Conservation (phyloP, 2,113 vertebrate genomes). For the Arenaria interpres region DNA sequence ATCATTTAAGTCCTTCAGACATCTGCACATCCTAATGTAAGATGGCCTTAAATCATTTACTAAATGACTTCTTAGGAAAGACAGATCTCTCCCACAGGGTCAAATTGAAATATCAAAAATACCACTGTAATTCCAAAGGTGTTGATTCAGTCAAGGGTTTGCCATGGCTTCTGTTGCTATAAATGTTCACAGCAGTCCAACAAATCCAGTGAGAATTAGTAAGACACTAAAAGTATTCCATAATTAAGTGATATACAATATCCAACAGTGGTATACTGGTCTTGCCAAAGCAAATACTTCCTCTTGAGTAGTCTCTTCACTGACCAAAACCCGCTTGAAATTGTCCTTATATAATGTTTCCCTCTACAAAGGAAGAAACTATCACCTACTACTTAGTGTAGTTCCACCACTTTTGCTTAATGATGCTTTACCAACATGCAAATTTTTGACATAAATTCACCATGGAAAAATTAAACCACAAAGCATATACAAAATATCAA, state of each 20-base stretch:
- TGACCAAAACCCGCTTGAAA: neutral
- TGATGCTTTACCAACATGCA: neutral
- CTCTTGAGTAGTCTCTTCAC: neutral
- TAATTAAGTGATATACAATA: neutral
- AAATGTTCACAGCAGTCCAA: neutral
- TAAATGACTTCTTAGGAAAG: slow-evolving; percentile 46
- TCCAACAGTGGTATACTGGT: neutral
- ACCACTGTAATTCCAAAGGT: neutral
- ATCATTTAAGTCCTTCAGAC: slow-evolving; percentile 30
- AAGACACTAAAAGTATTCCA: neutral
- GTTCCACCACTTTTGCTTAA: neutral
- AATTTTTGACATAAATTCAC: neutral
- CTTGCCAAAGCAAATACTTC: neutral
- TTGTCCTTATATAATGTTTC: neutral
- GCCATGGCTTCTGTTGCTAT: neutral
- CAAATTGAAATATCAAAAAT: neutral
- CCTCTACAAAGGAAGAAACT: neutral
- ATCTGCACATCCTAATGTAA: slow-evolving; percentile 11
- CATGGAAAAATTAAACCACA: neutral
- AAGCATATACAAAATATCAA: neutral
- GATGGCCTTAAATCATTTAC: slow-evolving; percentile 31
- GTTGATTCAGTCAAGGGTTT: neutral
- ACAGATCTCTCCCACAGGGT: neutral
- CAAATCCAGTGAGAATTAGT: neutral
- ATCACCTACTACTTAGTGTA: neutral